These are phyloP conservation scores for Mizuhopecten yessoensis DNA, from an alignment of 1,140 invertebrate species.

Conservation along the genomic window DNA sequence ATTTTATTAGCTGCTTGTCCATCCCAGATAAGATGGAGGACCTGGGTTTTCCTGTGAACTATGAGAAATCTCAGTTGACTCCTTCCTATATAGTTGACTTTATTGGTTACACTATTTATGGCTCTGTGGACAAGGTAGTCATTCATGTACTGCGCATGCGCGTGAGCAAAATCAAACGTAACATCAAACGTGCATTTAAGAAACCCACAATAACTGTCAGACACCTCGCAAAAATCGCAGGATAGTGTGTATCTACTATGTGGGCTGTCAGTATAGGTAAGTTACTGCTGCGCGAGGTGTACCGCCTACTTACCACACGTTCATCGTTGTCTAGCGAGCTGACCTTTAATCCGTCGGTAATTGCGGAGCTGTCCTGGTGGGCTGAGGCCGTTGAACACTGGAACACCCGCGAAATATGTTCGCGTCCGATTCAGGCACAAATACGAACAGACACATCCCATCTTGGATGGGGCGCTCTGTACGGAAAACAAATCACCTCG, in stretches of 20 bases:
- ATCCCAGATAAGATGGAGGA: neutral
- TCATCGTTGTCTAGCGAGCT: conserved; percentile 13
- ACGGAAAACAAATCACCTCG: neutral
- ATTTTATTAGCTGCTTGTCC: conserved; percentile 56
- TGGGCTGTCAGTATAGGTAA: conserved; percentile 54
- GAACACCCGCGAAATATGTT: conserved; percentile 35
- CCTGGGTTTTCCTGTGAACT: conserved; percentile 54
- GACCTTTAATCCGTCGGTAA: neutral
- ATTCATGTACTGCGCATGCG: conserved; percentile 48
- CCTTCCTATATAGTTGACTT: conserved; percentile 41
- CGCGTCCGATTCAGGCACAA: neutral
- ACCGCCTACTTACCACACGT: conserved; percentile 23
- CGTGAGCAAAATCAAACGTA: conserved; percentile 47
- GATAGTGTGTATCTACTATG: conserved; percentile 48
- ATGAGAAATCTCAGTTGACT: conserved; percentile 54
- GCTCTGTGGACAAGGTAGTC: conserved; percentile 42
- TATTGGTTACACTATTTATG: conserved; percentile 56
- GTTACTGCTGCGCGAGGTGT: conserved; percentile 43
- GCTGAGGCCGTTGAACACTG: neutral
- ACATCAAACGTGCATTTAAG: neutral
- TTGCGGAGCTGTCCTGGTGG: conserved; percentile 17
- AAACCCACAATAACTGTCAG: conserved; percentile 22
- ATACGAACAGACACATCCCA: conserved; percentile 9
- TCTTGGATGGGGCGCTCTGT: conserved; percentile 34
- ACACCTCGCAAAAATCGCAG: conserved; percentile 30